Evolutionary conservation across 2,888 invertebrate species (phyloP).

Genomic region (Stenchaetothrips biformis): DNA sequence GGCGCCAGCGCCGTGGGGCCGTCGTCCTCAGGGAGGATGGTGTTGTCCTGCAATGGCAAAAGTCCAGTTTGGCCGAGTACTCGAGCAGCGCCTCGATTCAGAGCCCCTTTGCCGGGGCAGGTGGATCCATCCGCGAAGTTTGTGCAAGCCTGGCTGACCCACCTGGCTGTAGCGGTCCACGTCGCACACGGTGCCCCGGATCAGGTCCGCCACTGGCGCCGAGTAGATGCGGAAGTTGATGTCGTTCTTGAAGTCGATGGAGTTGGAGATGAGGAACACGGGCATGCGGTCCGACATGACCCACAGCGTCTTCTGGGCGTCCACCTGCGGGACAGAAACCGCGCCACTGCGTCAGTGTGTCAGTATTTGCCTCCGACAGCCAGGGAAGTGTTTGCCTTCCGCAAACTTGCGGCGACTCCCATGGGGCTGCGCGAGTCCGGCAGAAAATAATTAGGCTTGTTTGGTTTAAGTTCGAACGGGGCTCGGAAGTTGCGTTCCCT

Average conservation of each 20-base stretch:
- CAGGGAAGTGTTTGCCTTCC: no score
- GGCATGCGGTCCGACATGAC: constrained; percentile 80
- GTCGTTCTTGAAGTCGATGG: constrained; percentile 63
- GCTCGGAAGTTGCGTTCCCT: no score
- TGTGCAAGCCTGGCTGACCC: not conserved
- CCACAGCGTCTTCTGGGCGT: constrained; percentile 64
- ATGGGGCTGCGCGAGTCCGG: no score
- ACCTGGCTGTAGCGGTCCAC: not conserved
- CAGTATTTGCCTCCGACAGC: no score
- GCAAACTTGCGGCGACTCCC: no score
- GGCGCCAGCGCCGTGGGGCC: not conserved
- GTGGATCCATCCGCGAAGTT: not conserved
- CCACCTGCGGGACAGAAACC: constrained; percentile 35
- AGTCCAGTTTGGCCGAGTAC: not conserved
- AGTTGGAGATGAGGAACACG: constrained; percentile 61
- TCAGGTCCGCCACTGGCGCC: constrained; percentile 60
- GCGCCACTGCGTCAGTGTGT: not conserved
- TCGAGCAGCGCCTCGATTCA: not conserved
- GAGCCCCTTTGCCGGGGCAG: not conserved
- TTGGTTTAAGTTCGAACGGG: no score
- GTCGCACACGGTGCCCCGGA: constrained; percentile 71
- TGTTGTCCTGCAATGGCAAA: constrained; percentile 1
- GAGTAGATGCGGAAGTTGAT: constrained; percentile 72
- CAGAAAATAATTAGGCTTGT: no score
- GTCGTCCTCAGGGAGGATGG: constrained; percentile 9